Evolutionary conservation across 2,113 vertebrate genomes (phyloP), one percentile per base, ranked within the genome.

Genomic region (Cariama cristata): DNA sequence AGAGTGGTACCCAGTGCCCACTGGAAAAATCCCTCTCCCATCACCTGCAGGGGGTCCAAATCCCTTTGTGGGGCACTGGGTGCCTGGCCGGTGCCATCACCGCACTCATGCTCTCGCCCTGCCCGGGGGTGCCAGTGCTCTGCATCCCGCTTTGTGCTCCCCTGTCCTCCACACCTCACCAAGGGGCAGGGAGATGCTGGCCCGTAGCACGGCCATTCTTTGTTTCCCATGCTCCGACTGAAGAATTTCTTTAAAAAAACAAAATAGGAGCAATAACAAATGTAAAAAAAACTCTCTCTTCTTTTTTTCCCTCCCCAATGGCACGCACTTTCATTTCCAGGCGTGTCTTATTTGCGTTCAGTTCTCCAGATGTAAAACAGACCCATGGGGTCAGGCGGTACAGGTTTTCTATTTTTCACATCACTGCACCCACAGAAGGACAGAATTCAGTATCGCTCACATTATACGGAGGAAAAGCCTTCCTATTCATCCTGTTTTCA

Each of bases 341-440:
- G 28, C 4, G 0, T 79, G 53, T 75, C 84, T 28, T 67, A 76
- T 73, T 97, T 92, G 45, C 0, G 1, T 72, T 73, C 9, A 4
- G 66, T 44, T 93, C 66, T 92, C 90, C 67, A 83, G 92, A 90
- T 82, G 88, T 85, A 94, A 90, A 94, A 71, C 76, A 84, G 88
- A 81, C 64, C 83, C 82, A 32, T 19, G 60, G 82, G 94, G 93
- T 97, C 97, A 95, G 82, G 81, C 10, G 1, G 79, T n/a, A 76
- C 91, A 95, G 72, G 56, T 94, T 98, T 96, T 80, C 96, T 74
- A 94, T 97, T 97, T 97, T 92, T 97, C 94, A 96, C 91, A 87
- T 95, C 84, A 33, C 56, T 96, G 93, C 96, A 92, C 79, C 84
- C 9, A 8, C 86, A 76, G 88, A 95, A 93, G 71, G 95, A 90